Evolutionary conservation across 1,140 invertebrate species (phyloP).

Genomic region (Achroia grisella): DNA sequence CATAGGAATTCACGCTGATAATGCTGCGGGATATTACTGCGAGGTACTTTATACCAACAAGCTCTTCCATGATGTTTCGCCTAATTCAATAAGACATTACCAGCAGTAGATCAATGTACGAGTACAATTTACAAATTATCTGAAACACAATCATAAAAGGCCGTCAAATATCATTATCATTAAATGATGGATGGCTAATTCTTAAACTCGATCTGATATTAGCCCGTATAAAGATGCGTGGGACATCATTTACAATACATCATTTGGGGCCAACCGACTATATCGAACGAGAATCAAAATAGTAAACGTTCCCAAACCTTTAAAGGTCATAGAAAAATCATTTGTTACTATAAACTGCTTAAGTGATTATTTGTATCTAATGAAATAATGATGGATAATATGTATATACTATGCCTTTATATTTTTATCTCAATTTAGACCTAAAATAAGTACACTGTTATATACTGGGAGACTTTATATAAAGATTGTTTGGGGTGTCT

Average conservation of each 20-base stretch:
- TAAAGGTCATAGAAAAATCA: conserved; percentile 16
- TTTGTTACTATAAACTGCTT: conserved; percentile 11
- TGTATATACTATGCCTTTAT: too few species aligned
- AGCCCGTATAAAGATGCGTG: conserved; percentile 57
- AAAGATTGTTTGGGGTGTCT: too few species aligned
- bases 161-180: conserved; percentile 68
- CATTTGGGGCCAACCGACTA: conserved; percentile 39
- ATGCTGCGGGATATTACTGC: too few species aligned
- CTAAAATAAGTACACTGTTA: too few species aligned
- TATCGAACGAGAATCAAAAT: conserved; percentile 35
- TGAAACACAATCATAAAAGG: conserved; percentile 49
- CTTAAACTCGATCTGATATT: conserved; percentile 60
- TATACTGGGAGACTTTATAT: too few species aligned
- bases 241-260: conserved; percentile 55
- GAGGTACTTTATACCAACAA: too few species aligned
- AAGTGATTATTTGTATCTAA: conserved; percentile 1
- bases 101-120: conserved; percentile 6
- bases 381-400: too few species aligned
- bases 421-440: too few species aligned
- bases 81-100: background rate
- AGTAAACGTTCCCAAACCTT: conserved; percentile 14
- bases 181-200: conserved; percentile 69
- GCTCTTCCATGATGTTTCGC: background rate
- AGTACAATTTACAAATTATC: conserved; percentile 42
- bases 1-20: too few species aligned